Percentiles rank a stretch among this genome's conserved stretches.
Evolutionary conservation across 2,888 invertebrate species (phyloP).

Genomic region (Oscheius sp.): DNA sequence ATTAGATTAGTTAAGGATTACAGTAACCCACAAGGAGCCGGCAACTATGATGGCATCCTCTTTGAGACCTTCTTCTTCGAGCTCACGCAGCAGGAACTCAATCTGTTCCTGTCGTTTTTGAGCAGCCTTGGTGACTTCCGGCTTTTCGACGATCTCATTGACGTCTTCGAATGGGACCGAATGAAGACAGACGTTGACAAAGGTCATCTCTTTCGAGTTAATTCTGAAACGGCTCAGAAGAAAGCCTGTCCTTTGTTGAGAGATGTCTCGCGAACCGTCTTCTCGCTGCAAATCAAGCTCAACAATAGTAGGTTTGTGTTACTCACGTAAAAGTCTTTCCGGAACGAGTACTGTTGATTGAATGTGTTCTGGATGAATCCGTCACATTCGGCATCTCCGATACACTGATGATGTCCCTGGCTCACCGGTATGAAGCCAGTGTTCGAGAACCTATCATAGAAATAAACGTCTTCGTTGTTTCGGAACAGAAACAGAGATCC

Average conservation of each 20-base stretch:
- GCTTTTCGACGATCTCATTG: slow-evolving; percentile 36
- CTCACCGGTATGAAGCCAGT: slow-evolving; percentile 43
- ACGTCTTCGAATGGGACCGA: slow-evolving; percentile 60
- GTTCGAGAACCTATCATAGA: slow-evolving; percentile 58
- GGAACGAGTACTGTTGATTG: slow-evolving; percentile 51
- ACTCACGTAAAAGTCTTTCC: slow-evolving; percentile 58
- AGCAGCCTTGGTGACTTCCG: slow-evolving; percentile 57
- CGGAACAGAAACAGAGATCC: slow-evolving; percentile 63
- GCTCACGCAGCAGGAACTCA: slow-evolving; percentile 51
- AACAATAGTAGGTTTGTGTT: background rate
- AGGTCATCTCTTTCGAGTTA: slow-evolving; percentile 59
- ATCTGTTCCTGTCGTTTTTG: slow-evolving; percentile 59
- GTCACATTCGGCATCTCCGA: slow-evolving; percentile 51
- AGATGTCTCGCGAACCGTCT: slow-evolving; percentile 56
- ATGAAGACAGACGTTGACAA: slow-evolving; percentile 61
- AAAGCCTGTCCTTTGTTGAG: slow-evolving; percentile 59
- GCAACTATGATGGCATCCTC: slow-evolving; percentile 62
- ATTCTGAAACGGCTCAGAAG: slow-evolving; percentile 58
- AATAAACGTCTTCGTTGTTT: slow-evolving; percentile 48
- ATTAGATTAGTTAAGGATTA: too few relatives aligned
- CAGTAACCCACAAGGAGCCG: slow-evolving; percentile 47
- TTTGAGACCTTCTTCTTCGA: slow-evolving; percentile 59
- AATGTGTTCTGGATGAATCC: slow-evolving; percentile 62
- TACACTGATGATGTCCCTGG: slow-evolving; percentile 29
- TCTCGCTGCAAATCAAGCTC: slow-evolving; percentile 46